Base-by-base conservation (phyloP, 2,113 vertebrate genomes). In the Aegotheles bennettii region DNA sequence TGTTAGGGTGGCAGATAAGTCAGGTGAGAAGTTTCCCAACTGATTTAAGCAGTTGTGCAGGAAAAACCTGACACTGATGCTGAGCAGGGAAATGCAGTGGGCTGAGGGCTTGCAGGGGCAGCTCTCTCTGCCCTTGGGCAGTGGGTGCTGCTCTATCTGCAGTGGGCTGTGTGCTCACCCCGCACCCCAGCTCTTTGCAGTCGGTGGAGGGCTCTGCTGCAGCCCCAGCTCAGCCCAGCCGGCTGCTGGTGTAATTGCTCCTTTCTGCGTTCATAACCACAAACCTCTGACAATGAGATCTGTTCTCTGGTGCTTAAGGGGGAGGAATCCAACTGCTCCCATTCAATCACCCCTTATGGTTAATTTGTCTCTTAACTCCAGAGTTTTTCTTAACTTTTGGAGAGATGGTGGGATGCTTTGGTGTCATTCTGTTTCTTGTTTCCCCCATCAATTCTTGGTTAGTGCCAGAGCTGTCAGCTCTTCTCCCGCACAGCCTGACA, bases 101-200 rank as follows among this genome's bases (percentile, higher is more conserved):
- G 51, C 38, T 65, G 45, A 36, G 59, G 53, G 54, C 48, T 69
- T 13, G 11, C 6, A 31, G 35, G 20, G 38, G 17, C 23, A 68
- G 53, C 25, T 10, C 2, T 4, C 51, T 67, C 28, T 38, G 31
- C 45, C 54, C 11, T 2, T 25, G 40, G 50, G 24, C 43, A 64
- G 33, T 3, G 61, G 61, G 18, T 26, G 35, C 53, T 3, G 25
- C 38, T 50, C 45, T 4, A 2, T 8, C 26, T 1, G 7, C 70
- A 31, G 28, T 2, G 5, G 14, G 19, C 4, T 17, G 18, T 18
- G 11, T 4, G 10, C 48, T 53, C 1, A 2, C 18, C 59, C 64
- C 13, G 1, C 6, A 10, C 5, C 19, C 53, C 28, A 61, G 50
- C 42, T 10, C 38, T 24, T 33, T 1, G 2, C 40, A 2, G 0